Evolutionary conservation across 2,888 invertebrate species (phyloP), one percentile per base, ranked within the genome.

Genomic region (Hecatera dysodea): DNA sequence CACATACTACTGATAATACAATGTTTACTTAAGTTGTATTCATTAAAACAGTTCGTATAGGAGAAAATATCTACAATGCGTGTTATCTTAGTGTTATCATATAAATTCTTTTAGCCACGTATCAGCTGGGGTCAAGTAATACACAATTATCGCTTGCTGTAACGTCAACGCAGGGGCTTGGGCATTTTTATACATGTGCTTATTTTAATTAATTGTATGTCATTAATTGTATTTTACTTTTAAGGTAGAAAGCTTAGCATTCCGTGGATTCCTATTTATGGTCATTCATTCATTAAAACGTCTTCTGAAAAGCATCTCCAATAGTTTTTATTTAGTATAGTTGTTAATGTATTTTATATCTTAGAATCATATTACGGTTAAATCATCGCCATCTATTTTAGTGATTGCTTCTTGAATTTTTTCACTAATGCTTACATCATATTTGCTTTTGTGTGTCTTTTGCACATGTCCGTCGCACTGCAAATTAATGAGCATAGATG

Each of bases 361-460:
- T 60, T 29, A 64, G 22, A 78, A 62, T 56, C 36, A 39, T 55
- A 33, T 62, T 65, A 81, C 67, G 15, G 72, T 75, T 60, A 64
- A 75, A 85, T 88, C 86, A 87, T 87, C 82, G 78, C 48, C 68
- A 67, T 67, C 57, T 59, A 56, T 69, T 75, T 83, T 66, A 77
- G 77, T 88, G 85, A 89, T 89, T 85, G 81, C 85, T 90, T 89
- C 89, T 88, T 87, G 80, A 79, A 80, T 89, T 90, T 90, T 81
- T 85, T 83, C 74, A 46, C 46, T 55, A 82, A 82, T 88, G 85
- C 86, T 92, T 89, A 90, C 90, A 90, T 92, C 90, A 91, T 73
- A 36, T 81, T 82, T 69, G 19, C 55, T 46, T 72, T 70, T 69
- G 82, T 80, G 78, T 86, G 75, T 73, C 78, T 76, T 70, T 75